Base-by-base conservation (phyloP, 2,113 vertebrate species). In the Xenotilapia caudafasciata region DNA sequence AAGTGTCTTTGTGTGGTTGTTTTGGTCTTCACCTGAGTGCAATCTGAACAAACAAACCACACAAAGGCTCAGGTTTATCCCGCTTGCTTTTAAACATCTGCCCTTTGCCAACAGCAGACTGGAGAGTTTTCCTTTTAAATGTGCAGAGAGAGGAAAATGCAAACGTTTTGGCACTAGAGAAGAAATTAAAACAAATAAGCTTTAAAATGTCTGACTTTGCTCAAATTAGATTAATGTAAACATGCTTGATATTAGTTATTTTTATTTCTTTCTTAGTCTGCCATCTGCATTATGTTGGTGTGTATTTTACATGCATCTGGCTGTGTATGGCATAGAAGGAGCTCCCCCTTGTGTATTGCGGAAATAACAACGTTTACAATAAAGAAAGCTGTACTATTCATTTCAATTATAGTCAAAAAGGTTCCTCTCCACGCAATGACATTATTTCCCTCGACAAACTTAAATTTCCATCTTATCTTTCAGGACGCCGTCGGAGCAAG, bases 401-500 rank as follows among this genome's bases (percentile, higher is more conserved):
- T 47, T 75, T 49, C 6, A 28, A 4, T 77, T 28, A 5, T 5
- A 73, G 73, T 51, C 26, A 77, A n/a, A 51, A 77, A 7, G 15
- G 9, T n/a, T 77, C 15, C 6, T 31, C 26, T 77, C 26, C 6
- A 28, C 2, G 3, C 9, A 26, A 80, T 2, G 1, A 38, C 6
- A 80, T 80, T 21, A 54, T 80, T 80, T 80, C 19, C 53, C 11
- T 53, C 1, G 19, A 80, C 35, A 26, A 53, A 26, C 10, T 23
- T 51, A 38, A 17, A 12, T 10, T 19, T 70, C 6, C 13, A 9
- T 28, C 62, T 40, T 58, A 7, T n/a, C 2, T 88, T 91, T 23
- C 92, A 98, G 98, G 94, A 90, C 96, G 2, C 45, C 96, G 8
- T 90, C 97, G 58, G 97, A 98, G 54, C 91, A 93, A 8, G 54